Base-by-base conservation (phyloP, 2,888 invertebrate genomes). In the Campoplex capitator region DNA sequence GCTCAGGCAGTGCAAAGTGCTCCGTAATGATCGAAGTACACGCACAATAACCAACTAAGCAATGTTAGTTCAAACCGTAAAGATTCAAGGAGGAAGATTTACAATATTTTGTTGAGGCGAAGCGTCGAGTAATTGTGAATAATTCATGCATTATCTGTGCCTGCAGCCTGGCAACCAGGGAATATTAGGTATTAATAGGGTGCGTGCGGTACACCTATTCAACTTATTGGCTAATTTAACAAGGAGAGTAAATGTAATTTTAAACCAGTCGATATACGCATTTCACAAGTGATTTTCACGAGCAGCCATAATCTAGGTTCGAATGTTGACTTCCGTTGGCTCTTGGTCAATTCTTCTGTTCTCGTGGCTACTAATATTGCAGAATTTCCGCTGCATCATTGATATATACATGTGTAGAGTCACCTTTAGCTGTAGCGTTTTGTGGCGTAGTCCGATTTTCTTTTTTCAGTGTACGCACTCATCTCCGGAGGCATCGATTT, bases 311-410 rank as follows among this genome's bases (percentile, higher is more conserved):
- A 84, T 75, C 58, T 68, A 65, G 58, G 78, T 74, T 68, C 18
- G 74, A 85, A 78, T 74, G 68, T 82, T 82, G 51, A 83, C 83
- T 83, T 86, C 85, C 85, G 85, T 58, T 73, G 58, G 1, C 67
- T 73, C 45, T 75, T 68, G 11, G 56, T 51, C 35, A 58, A 54
- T 32, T 62, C 32, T 62, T 1, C 28, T 0, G 28, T 62, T 62
- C 32, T 32, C 62, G 62, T 32, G 62, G 62, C 32, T 32, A 16
- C 32, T 62, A 32, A 32, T 16, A 32, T 58, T 32, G 28, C 4
- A 32, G 62, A 62, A 62, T 62, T 71, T 51, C 48, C 71, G 51
- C 28, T 7, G 23, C 32, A 71, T 71, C 48, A 32, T 71, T 38
- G 38, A 38, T 38, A 51, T 32, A 48, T 28, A 75, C 56, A 35